Conservation (phyloP, 1,140 invertebrate genomes). For the Bradysia coprophila region DNA sequence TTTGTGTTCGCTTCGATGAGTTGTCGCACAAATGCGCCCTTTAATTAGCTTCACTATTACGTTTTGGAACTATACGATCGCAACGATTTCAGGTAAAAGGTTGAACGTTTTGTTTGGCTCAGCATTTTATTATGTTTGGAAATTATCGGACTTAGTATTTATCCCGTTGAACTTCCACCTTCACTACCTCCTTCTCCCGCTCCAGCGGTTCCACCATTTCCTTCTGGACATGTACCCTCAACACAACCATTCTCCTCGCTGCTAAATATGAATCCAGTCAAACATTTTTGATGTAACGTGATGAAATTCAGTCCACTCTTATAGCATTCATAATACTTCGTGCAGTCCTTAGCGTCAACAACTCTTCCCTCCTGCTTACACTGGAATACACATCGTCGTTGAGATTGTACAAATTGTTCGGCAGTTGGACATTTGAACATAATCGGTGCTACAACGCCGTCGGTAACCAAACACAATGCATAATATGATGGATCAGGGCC, state of each 20-base stretch:
- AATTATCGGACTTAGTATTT: too few species aligned
- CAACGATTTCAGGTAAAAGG: too few species aligned
- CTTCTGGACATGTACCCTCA: neutral
- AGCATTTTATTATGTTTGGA: too few species aligned
- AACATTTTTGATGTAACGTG: slow-evolving; percentile 3
- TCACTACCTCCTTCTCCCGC: too few species aligned
- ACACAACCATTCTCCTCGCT: neutral
- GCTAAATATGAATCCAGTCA: neutral
- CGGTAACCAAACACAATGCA: neutral
- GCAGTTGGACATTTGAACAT: neutral
- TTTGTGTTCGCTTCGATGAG: too few species aligned
- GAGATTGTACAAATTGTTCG: neutral
- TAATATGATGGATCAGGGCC: neutral
- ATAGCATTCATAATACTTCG: neutral
- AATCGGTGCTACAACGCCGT: neutral
- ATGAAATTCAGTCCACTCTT: slow-evolving; percentile 4
- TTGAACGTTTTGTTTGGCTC: too few species aligned
- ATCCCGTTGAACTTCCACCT: too few species aligned
- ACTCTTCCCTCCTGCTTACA: neutral
- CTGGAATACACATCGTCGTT: neutral
- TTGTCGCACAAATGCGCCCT: too few species aligned
- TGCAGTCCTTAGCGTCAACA: neutral
- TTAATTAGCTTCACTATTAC: too few species aligned
- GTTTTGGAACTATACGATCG: too few species aligned
- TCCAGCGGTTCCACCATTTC: too few species aligned